These are phyloP conservation scores for Ethmia dodecea DNA, from an alignment of 2,888 invertebrate species.

Conservation along the genomic window DNA sequence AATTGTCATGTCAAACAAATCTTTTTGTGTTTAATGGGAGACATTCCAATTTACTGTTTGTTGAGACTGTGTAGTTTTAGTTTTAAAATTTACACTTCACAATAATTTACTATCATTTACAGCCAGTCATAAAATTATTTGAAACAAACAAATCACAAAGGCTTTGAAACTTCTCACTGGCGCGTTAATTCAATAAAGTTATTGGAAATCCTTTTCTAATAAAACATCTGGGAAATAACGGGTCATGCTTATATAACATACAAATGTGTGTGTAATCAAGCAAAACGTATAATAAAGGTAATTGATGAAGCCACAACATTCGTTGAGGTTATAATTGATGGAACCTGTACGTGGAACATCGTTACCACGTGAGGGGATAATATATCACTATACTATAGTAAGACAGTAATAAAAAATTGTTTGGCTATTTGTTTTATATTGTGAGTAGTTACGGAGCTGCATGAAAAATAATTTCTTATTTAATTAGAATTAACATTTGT, in stretches of 20 bases:
- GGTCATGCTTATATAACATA: neutral
- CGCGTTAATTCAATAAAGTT: constrained; percentile 37
- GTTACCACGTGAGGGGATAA: constrained; percentile 20
- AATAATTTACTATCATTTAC: too few species aligned
- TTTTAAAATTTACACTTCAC: too few species aligned
- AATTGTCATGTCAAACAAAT: too few species aligned
- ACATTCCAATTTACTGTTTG: too few species aligned
- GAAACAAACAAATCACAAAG: neutral
- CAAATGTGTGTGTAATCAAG: neutral
- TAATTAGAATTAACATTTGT: too few species aligned
- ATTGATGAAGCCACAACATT: constrained; percentile 30
- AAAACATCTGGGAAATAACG: too few species aligned
- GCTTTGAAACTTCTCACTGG: constrained; percentile 21
- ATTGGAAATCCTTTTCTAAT: constrained; percentile 17
- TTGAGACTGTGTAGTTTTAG: too few species aligned
- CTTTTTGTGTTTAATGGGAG: too few species aligned
- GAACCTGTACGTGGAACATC: constrained; percentile 25
- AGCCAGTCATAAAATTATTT: too few species aligned
- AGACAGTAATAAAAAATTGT: constrained; percentile 7
- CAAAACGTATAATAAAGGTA: constrained; percentile 13
- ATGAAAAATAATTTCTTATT: too few species aligned
- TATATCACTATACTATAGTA: constrained; percentile 18
- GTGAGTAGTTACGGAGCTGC: constrained; percentile 1
- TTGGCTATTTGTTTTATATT: too few species aligned
- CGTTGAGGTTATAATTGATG: constrained; percentile 38